Evolutionary conservation across 2,797 vertebrate species (phyloP).

Genomic region (Sebastes iracundus): DNA sequence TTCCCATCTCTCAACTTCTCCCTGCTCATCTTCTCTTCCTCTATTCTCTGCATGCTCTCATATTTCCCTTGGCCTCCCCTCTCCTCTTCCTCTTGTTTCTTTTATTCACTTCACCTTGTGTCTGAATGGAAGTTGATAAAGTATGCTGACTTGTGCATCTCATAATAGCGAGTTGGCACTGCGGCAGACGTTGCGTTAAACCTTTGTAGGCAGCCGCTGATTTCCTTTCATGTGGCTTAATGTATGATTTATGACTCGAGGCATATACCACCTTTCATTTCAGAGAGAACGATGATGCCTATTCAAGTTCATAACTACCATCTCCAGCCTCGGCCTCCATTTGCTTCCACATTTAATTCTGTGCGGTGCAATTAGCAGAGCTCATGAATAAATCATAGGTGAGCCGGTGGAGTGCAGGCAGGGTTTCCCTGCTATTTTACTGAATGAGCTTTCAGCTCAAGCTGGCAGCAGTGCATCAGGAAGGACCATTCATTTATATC

Average conservation of each 20-base stretch:
- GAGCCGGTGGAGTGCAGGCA: slow-evolving; percentile 34
- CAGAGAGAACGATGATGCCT: slow-evolving; percentile 45
- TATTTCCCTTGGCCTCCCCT: slow-evolving; percentile 30
- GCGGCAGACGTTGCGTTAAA: slow-evolving; percentile 41
- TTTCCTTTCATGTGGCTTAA: slow-evolving; percentile 67
- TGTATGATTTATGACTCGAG: slow-evolving; percentile 69
- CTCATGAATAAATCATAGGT: slow-evolving; percentile 75
- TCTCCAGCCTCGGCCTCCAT: slow-evolving; percentile 35
- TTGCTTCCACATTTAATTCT: slow-evolving; percentile 67
- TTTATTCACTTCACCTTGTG: slow-evolving; percentile 40
- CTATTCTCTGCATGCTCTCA: slow-evolving; percentile 33
- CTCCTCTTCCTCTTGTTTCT: slow-evolving; percentile 30
- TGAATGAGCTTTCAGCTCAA: slow-evolving; percentile 40
- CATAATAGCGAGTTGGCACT: slow-evolving; percentile 38
- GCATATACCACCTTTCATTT: slow-evolving; percentile 64
- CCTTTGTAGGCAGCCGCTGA: slow-evolving; percentile 54
- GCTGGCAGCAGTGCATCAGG: slow-evolving; percentile 26
- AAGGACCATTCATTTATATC: slow-evolving; percentile 18
- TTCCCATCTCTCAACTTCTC: slow-evolving; percentile 58
- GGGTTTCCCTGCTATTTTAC: slow-evolving; percentile 49
- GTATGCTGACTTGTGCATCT: slow-evolving; percentile 34
- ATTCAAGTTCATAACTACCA: slow-evolving; percentile 60
- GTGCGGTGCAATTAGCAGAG: slow-evolving; percentile 68
- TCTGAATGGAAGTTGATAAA: slow-evolving; percentile 55
- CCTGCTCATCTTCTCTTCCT: slow-evolving; percentile 37